Evolutionary conservation across 2,888 invertebrate species (phyloP), one percentile per base, ranked within the genome.

Genomic region (Megastigmus dorsalis): DNA sequence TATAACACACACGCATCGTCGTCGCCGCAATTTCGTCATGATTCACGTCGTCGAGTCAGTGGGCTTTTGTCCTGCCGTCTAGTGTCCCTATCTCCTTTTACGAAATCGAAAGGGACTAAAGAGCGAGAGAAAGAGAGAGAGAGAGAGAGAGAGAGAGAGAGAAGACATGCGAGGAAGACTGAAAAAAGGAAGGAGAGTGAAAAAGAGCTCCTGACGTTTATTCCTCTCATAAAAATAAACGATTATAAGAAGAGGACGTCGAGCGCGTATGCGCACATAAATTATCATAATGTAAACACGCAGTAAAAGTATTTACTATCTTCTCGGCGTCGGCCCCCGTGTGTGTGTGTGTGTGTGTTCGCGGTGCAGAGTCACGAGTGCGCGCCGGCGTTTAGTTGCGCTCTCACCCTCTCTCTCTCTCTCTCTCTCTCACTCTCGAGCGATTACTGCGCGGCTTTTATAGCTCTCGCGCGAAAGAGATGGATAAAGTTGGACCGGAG

Each of bases 251-350:
- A 48, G 71, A 68, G 55, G 60, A 59, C 65, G 63, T 54, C 62
- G 36, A 54, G 63, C 23, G 50, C 60, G 52, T 33, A 18, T 30
- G 59, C 23, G 62, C 68, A 77, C 70, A 77, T 77, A 77, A 77
- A 77, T 77, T 77, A 71, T 77, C 74, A 65, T 77, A 77, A 74
- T 74, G 77, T 68, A 77, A 77, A 74, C 74, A 74, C 65, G 74
- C 71, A 59, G 74, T 74, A 54, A 73, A 76, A 76, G 72, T 76
- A 76, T 72, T 68, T 68, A 72, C 72, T 68, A 71, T 63, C 63
- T 43, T 30, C 30, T 15, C 20, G 18, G 23, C 26, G 45, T 48
- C 36, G 33, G 38, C 13, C 15, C 20, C 23, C 23, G 28, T 18
- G 48, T 48, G 60, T 20, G 55, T 30, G 48, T 30, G 23, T 13